Base-by-base conservation (phyloP, 2,888 invertebrate species). In the Synergus umbraculus region DNA sequence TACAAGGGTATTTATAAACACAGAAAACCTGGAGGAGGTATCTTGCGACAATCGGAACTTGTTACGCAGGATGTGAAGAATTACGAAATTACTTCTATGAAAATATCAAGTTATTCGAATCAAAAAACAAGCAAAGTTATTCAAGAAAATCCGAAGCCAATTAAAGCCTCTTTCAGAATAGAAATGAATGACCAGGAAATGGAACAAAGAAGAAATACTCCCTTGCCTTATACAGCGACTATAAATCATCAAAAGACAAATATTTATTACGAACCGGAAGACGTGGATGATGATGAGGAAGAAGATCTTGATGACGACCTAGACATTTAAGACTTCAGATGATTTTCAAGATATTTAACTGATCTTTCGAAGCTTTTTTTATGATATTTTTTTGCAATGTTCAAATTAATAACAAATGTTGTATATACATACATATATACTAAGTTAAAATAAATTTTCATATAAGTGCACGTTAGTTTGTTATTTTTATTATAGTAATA, bases 281-380 rank as follows among this genome's bases (percentile, higher is more conserved):
- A 95, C 78, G 94, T 94, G 2, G 97, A 97, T 91, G 97, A 97
- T 90, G 95, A 96, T 93, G 97, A 97, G 88, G 97, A 96, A 88
- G 97, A 97, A 92, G 97, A 97, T 92, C 97, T 97, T 1, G 97
- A 97, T 93, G 97, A 97, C 91, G 97, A 97, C 92, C 93, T 97
- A 82, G 95, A 96, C 92, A 95, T 97, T 87, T 95, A 93, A 13
- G 63, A 29, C 2, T 63, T 63, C 2, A 5, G 5, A 63, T 63
- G 12, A 18, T 18, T 58, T 58, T 58, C 9, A n/a, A 58, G 9
- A 58, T 9, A 18, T 58, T 58, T 58, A 3, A 37, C 4, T 37
- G 37, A 3, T 37, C 37, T 37, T 37, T 37, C 37, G 4, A 37
- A 37, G 37, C 37, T 29, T 37, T 37, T 37, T 4, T 5, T 37